These are phyloP conservation scores for Astur gentilis DNA, from an alignment of 2,113 vertebrate species.

Conservation along the genomic window DNA sequence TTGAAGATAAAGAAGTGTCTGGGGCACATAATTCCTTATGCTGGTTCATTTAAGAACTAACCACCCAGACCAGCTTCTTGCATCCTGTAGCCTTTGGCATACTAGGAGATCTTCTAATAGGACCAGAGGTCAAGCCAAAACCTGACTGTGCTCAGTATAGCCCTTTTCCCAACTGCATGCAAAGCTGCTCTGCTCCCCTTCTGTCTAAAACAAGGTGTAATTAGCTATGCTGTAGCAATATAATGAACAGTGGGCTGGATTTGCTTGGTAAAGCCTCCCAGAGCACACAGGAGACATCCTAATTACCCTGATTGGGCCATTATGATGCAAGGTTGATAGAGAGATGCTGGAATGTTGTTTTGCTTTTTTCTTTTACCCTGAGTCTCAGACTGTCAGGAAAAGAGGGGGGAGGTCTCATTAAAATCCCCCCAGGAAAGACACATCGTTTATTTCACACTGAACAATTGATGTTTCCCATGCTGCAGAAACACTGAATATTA, in stretches of 20 bases:
- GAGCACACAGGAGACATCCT: conserved; percentile 23
- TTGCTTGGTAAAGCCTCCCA: neutral
- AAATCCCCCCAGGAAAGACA: neutral
- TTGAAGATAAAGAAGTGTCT: neutral
- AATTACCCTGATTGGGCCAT: conserved; percentile 47
- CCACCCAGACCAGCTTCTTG: neutral
- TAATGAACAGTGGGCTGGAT: neutral
- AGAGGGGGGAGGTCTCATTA: neutral
- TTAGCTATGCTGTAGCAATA: neutral
- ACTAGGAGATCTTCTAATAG: neutral
- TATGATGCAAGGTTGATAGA: neutral
- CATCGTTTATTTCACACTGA: neutral
- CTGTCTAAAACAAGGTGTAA: neutral
- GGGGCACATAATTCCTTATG: neutral
- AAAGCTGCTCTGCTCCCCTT: neutral
- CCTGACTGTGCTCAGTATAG: neutral
- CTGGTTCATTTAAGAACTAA: neutral
- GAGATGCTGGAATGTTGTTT: conserved; percentile 33
- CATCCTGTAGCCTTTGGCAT: neutral
- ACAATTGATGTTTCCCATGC: conserved; percentile 16
- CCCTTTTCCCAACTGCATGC: neutral
- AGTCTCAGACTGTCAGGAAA: neutral
- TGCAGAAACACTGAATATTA: conserved; percentile 1
- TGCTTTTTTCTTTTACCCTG: neutral
- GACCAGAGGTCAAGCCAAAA: neutral